Base-by-base conservation (phyloP, 2,888 invertebrate species). In the Metalampra italica region DNA sequence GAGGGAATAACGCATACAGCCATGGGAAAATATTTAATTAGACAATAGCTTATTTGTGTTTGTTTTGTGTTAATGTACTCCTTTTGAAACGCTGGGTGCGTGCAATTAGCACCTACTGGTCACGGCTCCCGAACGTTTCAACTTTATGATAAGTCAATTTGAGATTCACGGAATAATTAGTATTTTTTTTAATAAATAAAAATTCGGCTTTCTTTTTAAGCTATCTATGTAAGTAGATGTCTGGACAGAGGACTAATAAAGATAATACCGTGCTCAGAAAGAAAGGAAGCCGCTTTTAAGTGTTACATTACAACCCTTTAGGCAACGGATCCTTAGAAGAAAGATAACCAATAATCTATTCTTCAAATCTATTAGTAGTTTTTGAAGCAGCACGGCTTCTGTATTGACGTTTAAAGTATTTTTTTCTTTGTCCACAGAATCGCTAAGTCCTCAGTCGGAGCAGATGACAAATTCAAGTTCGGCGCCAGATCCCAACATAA, bases 11-110 rank as follows among this genome's bases (percentile, higher is more conserved):
- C 60, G 64, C 59, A 75, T 69, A 70, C 71, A 61, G 74, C 78
- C 78, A 84, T 88, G 88, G 85, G 88, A 88, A 88, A 87, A 86
- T 80, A 86, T 88, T 86, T 88, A 88, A 89, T 88, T 88, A 89
- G 81, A 86, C 83, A 85, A 87, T 84, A 85, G 85, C 75, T 89
- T 87, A 88, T 85, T 86, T 86, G 82, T 84, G 81, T 88, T 89
- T 87, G 88, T 82, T 80, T 79, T 82, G 78, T 79, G 84, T 87
- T 89, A 89, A 88, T 89, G 88, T 82, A 80, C 73, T 76, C 74
- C 78, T 82, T 81, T 84, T 79, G 82, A 76, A 74, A 71, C 60
- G 69, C 69, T 77, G 74, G 72, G 71, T 70, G 72, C 73, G 72
- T 59, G 51, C 81, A 82, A 84, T 85, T 85, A 88, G 71, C 87